phyloP scores from a whole-genome alignment of 2,113 vertebrate species.

The Periophthalmus modestus region DNA sequence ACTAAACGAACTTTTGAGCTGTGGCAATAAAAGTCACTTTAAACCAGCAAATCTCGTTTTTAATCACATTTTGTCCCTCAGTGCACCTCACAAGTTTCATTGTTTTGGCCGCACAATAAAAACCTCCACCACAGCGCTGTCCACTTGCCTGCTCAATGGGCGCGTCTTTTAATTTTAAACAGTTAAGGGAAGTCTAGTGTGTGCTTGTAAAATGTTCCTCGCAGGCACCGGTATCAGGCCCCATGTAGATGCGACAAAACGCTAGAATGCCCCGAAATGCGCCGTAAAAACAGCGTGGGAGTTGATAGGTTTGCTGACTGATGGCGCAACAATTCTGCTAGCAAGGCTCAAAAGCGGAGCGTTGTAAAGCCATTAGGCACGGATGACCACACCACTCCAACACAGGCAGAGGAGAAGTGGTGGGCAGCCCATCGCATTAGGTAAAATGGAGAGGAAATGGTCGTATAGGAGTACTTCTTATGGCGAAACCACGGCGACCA shows the following conservation, averaged over 20 bases:
- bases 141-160: conserved; percentile 13
- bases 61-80: conserved; percentile 3
- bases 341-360: conserved; percentile 47
- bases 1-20: conserved; percentile 6
- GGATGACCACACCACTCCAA: conserved; percentile 49
- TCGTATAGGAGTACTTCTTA: not conserved
- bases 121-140: conserved; percentile 4
- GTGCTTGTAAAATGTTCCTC: not conserved
- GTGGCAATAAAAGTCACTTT: not conserved
- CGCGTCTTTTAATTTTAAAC: conserved; percentile 12
- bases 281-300: not conserved
- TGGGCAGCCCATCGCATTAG: conserved; percentile 39
- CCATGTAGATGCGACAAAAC: conserved; percentile 12
- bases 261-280: conserved; percentile 2
- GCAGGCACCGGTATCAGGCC: not conserved
- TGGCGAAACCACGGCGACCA: conserved; percentile 38
- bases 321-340: conserved; percentile 50
- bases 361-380: conserved; percentile 50
- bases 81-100: conserved; percentile 11
- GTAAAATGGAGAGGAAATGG: conserved; percentile 50
- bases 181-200: conserved; percentile 14
- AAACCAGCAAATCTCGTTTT: conserved; percentile 3
- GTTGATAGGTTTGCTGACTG: conserved; percentile 21
- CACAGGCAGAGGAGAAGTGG: conserved; percentile 19
- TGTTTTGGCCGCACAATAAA: conserved; percentile 5